Conservation (phyloP, 2,113 vertebrate species). For the Rhodinocichla rosea region DNA sequence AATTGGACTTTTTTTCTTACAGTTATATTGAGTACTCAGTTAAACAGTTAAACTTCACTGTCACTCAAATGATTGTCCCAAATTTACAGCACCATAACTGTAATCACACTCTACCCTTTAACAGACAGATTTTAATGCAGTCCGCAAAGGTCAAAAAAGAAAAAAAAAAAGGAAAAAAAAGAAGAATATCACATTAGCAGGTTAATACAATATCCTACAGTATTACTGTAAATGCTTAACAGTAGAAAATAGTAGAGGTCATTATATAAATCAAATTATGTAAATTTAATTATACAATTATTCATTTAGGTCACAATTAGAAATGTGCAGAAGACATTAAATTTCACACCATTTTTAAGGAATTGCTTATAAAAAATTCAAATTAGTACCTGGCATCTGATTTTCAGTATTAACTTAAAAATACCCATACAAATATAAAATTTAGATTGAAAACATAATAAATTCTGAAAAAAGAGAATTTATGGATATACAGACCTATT, state of each 20-base stretch:
- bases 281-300: not conserved
- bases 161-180: not conserved
- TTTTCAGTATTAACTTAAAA: not conserved
- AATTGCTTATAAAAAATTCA: not conserved
- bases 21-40: not conserved
- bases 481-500: not conserved
- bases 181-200: not conserved
- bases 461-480: not conserved
- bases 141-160: not conserved
- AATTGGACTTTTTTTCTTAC: not conserved
- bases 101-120: not conserved
- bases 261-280: not conserved
- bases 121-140: not conserved
- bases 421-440: not conserved
- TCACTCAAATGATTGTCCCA: not conserved
- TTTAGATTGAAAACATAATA: not conserved
- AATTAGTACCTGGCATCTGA: not conserved
- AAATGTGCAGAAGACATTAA: not conserved
- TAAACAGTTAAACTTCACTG: slow-evolving; percentile 1
- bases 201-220: not conserved
- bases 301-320: not conserved
- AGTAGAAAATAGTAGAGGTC: not conserved
- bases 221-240: not conserved
- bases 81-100: not conserved
- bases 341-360: not conserved